Base-by-base conservation (phyloP, 1,140 invertebrate genomes). In the Aphelenchoides besseyi region DNA sequence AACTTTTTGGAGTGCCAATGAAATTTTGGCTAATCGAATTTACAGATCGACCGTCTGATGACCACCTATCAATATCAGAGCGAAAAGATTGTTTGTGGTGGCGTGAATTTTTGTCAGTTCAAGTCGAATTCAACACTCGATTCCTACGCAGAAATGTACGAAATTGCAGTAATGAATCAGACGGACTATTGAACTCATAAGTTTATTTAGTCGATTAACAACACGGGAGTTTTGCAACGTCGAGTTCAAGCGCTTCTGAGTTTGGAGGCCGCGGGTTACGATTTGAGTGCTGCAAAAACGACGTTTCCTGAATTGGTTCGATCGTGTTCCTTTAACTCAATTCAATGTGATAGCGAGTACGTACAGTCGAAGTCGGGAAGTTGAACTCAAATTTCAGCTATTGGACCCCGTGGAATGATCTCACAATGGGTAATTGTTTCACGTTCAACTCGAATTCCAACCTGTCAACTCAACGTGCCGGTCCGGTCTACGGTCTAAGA, bases 291-390 rank as follows among this genome's bases (percentile, higher is more conserved):
- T 2, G 61, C 74, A 0, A 28, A 72, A 3, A 37, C 36, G 3
- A 29, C 18, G 9, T 16, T 68, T 9, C n/a, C 29, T 26, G 74
- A 77, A 9, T 53, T 76, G n/a, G 35, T 76, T 26, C 61, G 32
- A 32, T 37, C 71, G n/a, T 76, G 74, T 54, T 68, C 70, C 26
- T 76, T 77, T 53, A 76, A 76, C 63, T 74, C 75, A 3, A 23
- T 36, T 28, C 36, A 28, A 12, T 76, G 74, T 48, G 55, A 61
- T 48, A 16, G n/a, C 28, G n/a, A n/a, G 59, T 61, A 36, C 2
- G 66, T 29, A 1, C 16, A n/a, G n/a, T 52, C 52, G 2, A 28
- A 1, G 16, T n/a, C n/a, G 63, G n/a, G 29, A 0, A 64, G 23
- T 55, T n/a, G 16, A 55, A 55, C n/a, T 55, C 23, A 0, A 48